Base-by-base conservation (phyloP, 2,113 vertebrate genomes). In the Aldabrachelys gigantea region DNA sequence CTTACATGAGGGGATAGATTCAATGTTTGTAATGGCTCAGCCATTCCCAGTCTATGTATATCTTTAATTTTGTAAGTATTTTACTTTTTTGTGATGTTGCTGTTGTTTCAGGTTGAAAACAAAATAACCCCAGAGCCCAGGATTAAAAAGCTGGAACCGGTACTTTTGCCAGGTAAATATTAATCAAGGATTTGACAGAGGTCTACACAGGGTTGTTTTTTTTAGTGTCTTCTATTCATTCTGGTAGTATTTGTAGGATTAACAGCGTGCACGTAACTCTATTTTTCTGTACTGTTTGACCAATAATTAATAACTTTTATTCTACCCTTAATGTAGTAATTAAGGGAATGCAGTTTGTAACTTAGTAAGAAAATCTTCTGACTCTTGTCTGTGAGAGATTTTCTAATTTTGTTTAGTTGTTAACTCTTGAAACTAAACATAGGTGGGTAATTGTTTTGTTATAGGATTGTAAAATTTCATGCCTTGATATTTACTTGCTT, bases 121-220 rank as follows among this genome's bases (percentile, higher is more conserved):
- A 98, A 98, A 95, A 97, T 98, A 91, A 96, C 87, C 1, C 98
- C 99, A 88, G 99, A 99, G 84, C 98, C 98, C 86, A 98, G 98
- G 65, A 98, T 99, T 94, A 99, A 99, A 97, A 99, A 99, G 94
- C 97, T 99, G 98, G 99, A 99, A 91, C 98, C 99, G 1, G 98
- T 98, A 53, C 98, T 99, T 96, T 97, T 99, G 96, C 98, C 99
- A 98, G 99, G 99, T 99, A 98, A 98, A 97, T 80, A 5, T 85
- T 50, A 88, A 89, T 88, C 47, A 38, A 72, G 13, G 84, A 44
- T 85, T 80, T 49, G 25, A 8, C n/a, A n/a, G 81, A 31, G 65
- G 16, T 14, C 29, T 87, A 1, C 31, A 6, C 13, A 69, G 41
- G 35, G 75, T 12, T 54, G 3, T 54, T 80, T 4, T 52, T 22